Conservation (phyloP, 2,888 invertebrate genomes). For the Tridacna crocea region DNA sequence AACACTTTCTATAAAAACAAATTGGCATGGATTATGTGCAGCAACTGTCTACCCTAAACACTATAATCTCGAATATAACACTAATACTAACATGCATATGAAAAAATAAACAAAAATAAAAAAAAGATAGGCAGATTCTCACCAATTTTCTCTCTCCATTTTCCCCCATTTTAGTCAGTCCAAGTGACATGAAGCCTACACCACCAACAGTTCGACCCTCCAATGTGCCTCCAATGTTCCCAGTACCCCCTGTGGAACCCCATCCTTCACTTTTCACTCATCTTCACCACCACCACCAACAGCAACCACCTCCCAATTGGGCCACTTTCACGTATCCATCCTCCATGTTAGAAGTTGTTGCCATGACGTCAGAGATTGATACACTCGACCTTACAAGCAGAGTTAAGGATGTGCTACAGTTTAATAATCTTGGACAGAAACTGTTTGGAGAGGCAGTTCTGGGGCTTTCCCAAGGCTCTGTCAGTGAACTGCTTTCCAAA, state of each 20-base stretch:
- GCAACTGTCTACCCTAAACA: too few relatives aligned
- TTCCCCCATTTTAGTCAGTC: conserved; percentile 69
- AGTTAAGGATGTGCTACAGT: conserved; percentile 97
- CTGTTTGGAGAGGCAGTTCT: conserved; percentile 98
- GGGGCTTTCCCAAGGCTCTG: conserved; percentile 96
- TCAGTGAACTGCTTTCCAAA: conserved; percentile 97
- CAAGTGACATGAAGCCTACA: conserved; percentile 57
- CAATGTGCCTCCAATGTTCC: conserved; percentile 62
- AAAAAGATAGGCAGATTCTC: too few relatives aligned
- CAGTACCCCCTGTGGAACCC: conserved; percentile 61
- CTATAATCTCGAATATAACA: too few relatives aligned
- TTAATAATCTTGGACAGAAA: conserved; percentile 99
- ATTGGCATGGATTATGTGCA: too few relatives aligned
- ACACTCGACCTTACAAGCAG: conserved; percentile 98
- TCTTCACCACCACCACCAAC: conserved; percentile 75
- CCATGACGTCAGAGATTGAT: conserved; percentile 97
- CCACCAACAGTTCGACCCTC: conserved; percentile 58
- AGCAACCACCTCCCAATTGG: conserved; percentile 86
- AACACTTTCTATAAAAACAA: too few relatives aligned
- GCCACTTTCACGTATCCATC: conserved; percentile 89
- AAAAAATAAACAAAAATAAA: too few relatives aligned
- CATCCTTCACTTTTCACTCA: conserved; percentile 69
- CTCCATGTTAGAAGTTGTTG: conserved; percentile 99
- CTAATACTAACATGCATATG: too few relatives aligned
- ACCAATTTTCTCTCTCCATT: neutral